Percentiles rank a stretch among this genome's conserved stretches.
phyloP scores from a whole-genome alignment of 2,113 vertebrate species.

The Astur gentilis region DNA sequence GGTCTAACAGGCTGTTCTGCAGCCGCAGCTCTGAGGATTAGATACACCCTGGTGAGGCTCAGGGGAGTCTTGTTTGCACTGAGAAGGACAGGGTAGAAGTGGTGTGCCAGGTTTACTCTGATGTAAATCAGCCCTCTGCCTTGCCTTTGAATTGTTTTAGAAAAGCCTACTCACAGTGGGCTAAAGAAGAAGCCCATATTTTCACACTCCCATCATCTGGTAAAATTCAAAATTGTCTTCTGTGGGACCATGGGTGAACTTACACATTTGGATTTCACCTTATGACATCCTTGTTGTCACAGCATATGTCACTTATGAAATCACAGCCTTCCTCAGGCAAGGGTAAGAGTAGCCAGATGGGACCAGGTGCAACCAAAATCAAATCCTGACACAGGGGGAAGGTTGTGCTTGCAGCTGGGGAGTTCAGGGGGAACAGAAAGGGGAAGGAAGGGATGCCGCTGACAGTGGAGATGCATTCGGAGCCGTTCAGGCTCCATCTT shows the following conservation, averaged over 20 bases:
- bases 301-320: no score
- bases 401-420: not conserved
- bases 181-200: not conserved
- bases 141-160: not conserved
- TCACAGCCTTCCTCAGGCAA: not conserved
- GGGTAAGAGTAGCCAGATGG: not conserved
- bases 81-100: not conserved
- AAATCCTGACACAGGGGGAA: not conserved
- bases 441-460: not conserved
- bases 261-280: not conserved
- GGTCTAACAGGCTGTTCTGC: not conserved
- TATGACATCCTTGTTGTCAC: not conserved
- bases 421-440: no score
- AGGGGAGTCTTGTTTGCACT: not conserved
- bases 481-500: not conserved
- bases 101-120: not conserved
- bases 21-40: not conserved
- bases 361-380: not conserved
- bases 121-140: not conserved
- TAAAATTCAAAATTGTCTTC: not conserved
- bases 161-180: not conserved
- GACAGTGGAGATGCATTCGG: not conserved
- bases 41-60: not conserved
- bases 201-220: not conserved
- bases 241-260: not conserved